Evolutionary conservation across 2,888 invertebrate species (phyloP), one percentile per base, ranked within the genome.

Genomic region (Pyralis farinalis): DNA sequence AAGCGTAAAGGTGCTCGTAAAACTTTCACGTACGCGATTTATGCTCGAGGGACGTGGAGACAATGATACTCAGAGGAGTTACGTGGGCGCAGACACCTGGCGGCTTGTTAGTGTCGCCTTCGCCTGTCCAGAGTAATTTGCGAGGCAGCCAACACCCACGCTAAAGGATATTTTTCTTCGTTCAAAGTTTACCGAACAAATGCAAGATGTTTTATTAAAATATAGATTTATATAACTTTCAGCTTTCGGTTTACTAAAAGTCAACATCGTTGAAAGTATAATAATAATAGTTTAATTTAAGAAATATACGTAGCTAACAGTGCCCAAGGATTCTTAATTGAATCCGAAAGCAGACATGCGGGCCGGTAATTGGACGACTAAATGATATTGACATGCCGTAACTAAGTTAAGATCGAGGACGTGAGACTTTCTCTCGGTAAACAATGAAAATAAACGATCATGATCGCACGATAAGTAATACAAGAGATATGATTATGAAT

Each of bases 1-100:
- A 85, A 83, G 76, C 71, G 68, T 80, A 75, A 77, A 82, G 79
- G 78, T 77, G 82, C 65, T 84, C 86, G 80, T 87, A 86, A 87
- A 87, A 87, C 86, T 88, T 87, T 88, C 87, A 85, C 86, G 81
- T 80, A 65, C 71, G 69, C 84, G 71, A 85, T 86, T 85, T 86
- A 86, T 84, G 76, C 64, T 68, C 66, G 71, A 74, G 74, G 72
- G 74, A 70, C 64, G 64, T 66, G 71, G 75, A 79, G 81, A 84
- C 84, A 79, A 81, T 85, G 82, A 81, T 82, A 80, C 74, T 74
- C 69, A 67, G 80, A 81, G 72, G 77, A 79, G 73, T 71, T 65
- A 79, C 77, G 88, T 85, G 81, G 86, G 85, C 77, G 82, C 64
- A 75, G 70, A 83, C 87, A 88, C 87, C 87, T 88, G 87, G 86